Conservation (phyloP, 1,140 invertebrate genomes). For the Diachasmimorpha longicaudata region DNA sequence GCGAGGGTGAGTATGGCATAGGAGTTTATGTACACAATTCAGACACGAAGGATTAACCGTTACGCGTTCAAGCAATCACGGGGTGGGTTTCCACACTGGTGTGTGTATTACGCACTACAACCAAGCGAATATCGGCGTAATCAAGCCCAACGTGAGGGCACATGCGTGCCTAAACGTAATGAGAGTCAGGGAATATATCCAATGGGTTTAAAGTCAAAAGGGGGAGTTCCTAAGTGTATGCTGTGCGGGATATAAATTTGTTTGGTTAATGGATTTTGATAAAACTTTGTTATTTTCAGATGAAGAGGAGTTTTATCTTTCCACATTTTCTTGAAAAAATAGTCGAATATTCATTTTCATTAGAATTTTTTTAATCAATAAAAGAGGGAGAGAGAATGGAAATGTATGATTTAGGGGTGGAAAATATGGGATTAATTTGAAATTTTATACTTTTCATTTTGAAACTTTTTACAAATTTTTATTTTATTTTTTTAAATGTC, state of each 20-base stretch:
- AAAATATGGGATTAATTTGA: no score
- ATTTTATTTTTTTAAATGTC: no score
- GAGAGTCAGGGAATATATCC: not conserved
- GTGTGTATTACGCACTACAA: not conserved
- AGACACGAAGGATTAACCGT: conserved; percentile 11
- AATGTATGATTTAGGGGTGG: no score
- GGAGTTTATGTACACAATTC: not conserved
- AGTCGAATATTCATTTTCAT: not conserved
- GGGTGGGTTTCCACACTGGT: not conserved
- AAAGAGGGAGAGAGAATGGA: no score
- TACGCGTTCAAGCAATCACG: conserved; percentile 10
- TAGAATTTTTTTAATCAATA: no score
- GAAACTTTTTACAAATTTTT: no score
- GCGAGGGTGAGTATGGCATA: not conserved
- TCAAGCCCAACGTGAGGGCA: not conserved
- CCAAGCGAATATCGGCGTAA: not conserved
- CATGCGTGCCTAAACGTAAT: conserved; percentile 6
- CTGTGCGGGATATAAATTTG: not conserved
- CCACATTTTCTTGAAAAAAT: not conserved
- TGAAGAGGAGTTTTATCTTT: not conserved
- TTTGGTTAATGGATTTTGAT: conserved; percentile 4
- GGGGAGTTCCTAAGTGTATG: not conserved
- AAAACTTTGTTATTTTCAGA: not conserved
- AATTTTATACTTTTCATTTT: no score
- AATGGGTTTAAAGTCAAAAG: not conserved